Evolutionary conservation across 2,113 vertebrate genomes (phyloP).

Genomic region (Megatriorchis doriae): DNA sequence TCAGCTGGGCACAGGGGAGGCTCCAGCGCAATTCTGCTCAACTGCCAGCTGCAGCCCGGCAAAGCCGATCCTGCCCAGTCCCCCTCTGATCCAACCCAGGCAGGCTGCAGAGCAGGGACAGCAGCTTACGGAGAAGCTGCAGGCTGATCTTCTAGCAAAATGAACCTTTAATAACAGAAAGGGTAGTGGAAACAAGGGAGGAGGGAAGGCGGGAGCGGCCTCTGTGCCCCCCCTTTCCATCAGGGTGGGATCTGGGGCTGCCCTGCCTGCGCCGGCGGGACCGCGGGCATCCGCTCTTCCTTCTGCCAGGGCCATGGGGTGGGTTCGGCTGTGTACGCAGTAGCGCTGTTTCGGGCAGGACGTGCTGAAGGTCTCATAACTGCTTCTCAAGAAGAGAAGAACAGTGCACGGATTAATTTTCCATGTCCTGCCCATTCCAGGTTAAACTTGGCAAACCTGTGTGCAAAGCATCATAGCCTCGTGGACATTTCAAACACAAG

Average conservation of each 20-base stretch:
- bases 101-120: neutral
- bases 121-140: neutral
- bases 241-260: neutral
- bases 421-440: neutral
- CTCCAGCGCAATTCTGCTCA: neutral
- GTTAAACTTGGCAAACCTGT: neutral
- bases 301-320: neutral
- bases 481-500: neutral
- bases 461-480: neutral
- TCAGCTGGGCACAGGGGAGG: neutral
- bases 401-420: neutral
- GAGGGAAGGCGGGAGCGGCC: neutral
- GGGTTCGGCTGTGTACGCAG: rapidly evolving
- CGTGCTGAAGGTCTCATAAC: neutral
- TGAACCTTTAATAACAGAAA: neutral
- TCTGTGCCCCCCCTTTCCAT: neutral
- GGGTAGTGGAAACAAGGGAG: neutral
- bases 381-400: neutral
- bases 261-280: neutral
- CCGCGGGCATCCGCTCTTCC: neutral
- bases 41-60: neutral
- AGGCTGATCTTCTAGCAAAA: neutral
- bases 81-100: too few relatives aligned
- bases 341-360: neutral
- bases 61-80: neutral